Base-by-base conservation (phyloP, 2,113 vertebrate species). In the Chaetura pelagica region DNA sequence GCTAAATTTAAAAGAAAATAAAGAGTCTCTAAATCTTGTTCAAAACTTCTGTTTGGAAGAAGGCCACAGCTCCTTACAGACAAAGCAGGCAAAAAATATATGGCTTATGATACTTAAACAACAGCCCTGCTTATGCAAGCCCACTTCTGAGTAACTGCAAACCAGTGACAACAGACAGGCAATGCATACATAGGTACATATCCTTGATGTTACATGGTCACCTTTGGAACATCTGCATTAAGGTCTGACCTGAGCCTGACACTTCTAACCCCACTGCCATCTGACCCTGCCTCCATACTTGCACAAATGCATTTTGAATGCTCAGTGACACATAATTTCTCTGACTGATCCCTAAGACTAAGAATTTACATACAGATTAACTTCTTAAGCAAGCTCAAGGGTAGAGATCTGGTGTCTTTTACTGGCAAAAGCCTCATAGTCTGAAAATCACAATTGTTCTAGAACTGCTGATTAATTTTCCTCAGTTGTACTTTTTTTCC, bases 401-500 rank as follows among this genome's bases (percentile, higher is more conserved):
- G n/a, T 68, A 94, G 7, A 89, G 57, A 90, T 27, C 24, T 34
- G 21, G 29, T 34, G 72, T 58, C n/a, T 87, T 76, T 42, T 9
- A 68, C 68, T 42, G 61, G n/a, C 27, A 89, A 89, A 88, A 94
- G 59, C 54, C 86, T 84, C 0, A 0, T 20, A 10, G 27, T 64
- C 79, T 67, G 34, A 79, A 94, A 64, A 79, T 27, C 22, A 8
- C 15, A 58, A 76, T 2, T 48, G 40, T 42, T 84, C 84, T 59
- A 75, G 24, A 93, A 81, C 49, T 64, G 76, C 61, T 92, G 90
- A 94, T 81, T 84, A 67, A 34, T 94, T 93, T 94, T 71, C 51
- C 55, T 85, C 58, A 85, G 75, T 55, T 82, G 12, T 61, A 77
- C 20, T 74, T n/a, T 14, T 22, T 30, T 20, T 6, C 1, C 9